These are phyloP conservation scores for Drosophila parabipectinata DNA, from an alignment of 1,140 invertebrate species.

Conservation along the genomic window DNA sequence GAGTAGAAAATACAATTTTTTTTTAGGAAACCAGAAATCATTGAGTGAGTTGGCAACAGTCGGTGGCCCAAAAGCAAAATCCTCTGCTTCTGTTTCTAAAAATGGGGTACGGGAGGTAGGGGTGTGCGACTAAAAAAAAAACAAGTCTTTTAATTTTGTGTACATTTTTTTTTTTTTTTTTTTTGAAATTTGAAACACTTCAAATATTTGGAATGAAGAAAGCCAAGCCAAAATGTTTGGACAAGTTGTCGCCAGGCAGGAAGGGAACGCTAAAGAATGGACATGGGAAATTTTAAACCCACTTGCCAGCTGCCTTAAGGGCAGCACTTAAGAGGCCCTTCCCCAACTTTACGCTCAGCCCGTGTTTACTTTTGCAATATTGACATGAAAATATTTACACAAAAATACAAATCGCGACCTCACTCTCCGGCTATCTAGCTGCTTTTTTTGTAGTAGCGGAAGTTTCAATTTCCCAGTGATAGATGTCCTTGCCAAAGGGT, in stretches of 20 bases:
- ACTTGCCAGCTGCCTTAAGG: conserved; percentile 68
- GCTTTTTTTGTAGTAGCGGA: neutral
- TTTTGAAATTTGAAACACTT: conserved; percentile 74
- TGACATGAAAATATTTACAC: conserved; percentile 78
- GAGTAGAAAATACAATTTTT: conserved; percentile 47
- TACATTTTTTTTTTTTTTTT: conserved; percentile 17
- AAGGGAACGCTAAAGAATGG: conserved; percentile 16
- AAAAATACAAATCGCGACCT: conserved; percentile 67
- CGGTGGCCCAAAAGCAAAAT: conserved; percentile 41
- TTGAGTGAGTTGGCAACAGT: conserved; percentile 77
- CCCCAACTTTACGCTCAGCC: neutral
- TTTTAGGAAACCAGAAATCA: conserved; percentile 59
- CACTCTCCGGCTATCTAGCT: neutral
- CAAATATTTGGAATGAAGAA: conserved; percentile 72
- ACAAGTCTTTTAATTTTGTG: conserved; percentile 27
- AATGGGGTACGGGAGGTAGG: neutral
- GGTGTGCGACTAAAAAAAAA: conserved; percentile 23
- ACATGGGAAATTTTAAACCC: conserved; percentile 79
- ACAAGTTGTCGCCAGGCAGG: conserved; percentile 68
- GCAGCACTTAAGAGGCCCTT: conserved; percentile 58
- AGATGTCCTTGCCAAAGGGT: neutral
- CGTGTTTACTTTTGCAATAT: conserved; percentile 72
- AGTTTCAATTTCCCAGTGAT: conserved; percentile 5
- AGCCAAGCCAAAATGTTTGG: conserved; percentile 59
- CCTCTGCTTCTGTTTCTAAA: neutral